Evolutionary conservation across 2,888 invertebrate species (phyloP).

Genomic region (Sympetrum striolatum): DNA sequence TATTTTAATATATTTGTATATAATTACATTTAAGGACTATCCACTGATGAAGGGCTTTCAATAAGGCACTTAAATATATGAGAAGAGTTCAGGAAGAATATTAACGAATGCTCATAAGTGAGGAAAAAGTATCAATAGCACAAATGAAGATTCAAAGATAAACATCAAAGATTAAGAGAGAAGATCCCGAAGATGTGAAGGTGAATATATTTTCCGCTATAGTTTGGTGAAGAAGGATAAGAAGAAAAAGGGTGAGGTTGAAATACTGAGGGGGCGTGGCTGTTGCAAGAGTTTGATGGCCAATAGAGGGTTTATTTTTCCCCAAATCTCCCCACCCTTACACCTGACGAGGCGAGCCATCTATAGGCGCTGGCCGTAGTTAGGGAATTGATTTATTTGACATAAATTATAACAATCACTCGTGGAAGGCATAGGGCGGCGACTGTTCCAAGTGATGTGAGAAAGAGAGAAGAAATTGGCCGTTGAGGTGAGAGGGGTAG

Average conservation of each 20-base stretch:
- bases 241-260: background rate
- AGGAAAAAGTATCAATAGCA: too few relatives aligned
- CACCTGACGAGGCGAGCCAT: background rate
- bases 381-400: slow-evolving; percentile 46
- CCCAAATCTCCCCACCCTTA: background rate
- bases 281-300: background rate
- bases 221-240: background rate
- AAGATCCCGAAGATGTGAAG: too few relatives aligned
- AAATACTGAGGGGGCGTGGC: background rate
- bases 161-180: too few relatives aligned
- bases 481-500: background rate
- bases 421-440: background rate
- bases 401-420: slow-evolving; percentile 44
- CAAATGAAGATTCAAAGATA: too few relatives aligned
- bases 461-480: background rate
- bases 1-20: too few relatives aligned
- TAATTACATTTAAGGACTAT: too few relatives aligned
- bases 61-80: too few relatives aligned
- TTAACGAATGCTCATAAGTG: too few relatives aligned
- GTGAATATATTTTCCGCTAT: too few relatives aligned
- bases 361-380: slow-evolving; percentile 10
- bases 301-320: background rate
- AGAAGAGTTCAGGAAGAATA: too few relatives aligned
- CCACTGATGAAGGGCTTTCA: too few relatives aligned
- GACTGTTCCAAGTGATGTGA: background rate